Evolutionary conservation across 1,140 invertebrate genomes (phyloP).

Genomic region (Brevipalpus yothersi): DNA sequence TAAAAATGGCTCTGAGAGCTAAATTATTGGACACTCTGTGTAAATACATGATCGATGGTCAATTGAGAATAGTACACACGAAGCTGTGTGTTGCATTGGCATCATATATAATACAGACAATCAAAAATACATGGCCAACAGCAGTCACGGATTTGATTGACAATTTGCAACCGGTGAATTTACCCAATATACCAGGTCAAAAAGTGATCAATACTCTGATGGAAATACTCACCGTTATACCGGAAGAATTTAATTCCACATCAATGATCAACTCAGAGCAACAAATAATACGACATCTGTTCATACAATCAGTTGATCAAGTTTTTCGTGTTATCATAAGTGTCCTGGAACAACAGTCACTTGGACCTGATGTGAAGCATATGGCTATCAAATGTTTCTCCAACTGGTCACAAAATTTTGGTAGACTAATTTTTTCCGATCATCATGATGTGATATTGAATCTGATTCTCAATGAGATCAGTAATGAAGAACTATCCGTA

Average conservation of each 20-base stretch:
- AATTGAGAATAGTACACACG: slow-evolving; percentile 45
- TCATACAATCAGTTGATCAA: slow-evolving; percentile 21
- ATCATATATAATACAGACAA: slow-evolving; percentile 35
- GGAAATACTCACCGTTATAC: slow-evolving; percentile 44
- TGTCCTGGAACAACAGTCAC: slow-evolving; percentile 10
- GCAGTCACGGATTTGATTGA: slow-evolving; percentile 35
- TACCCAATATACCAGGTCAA: slow-evolving; percentile 17
- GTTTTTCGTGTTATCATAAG: slow-evolving; percentile 10
- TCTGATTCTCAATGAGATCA: slow-evolving; percentile 21
- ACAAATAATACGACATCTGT: slow-evolving; percentile 20
- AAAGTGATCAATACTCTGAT: slow-evolving; percentile 34
- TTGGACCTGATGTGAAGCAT: slow-evolving; percentile 16
- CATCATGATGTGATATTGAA: slow-evolving; percentile 15
- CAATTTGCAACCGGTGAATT: slow-evolving; percentile 31
- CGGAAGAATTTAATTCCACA: slow-evolving; percentile 40
- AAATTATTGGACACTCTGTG: slow-evolving; percentile 47
- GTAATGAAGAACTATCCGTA: slow-evolving; percentile 26
- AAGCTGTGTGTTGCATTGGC: slow-evolving; percentile 53
- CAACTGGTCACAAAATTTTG: slow-evolving; percentile 32
- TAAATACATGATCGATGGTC: slow-evolving; percentile 37
- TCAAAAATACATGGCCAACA: slow-evolving; percentile 32
- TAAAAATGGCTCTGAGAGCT: slow-evolving; percentile 28
- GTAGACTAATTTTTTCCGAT: slow-evolving; percentile 13
- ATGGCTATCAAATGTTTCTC: slow-evolving; percentile 30
- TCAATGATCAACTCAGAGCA: slow-evolving; percentile 22